These are phyloP conservation scores for Tenthredo notha DNA, from an alignment of 2,888 invertebrate genomes.

Conservation along the genomic window DNA sequence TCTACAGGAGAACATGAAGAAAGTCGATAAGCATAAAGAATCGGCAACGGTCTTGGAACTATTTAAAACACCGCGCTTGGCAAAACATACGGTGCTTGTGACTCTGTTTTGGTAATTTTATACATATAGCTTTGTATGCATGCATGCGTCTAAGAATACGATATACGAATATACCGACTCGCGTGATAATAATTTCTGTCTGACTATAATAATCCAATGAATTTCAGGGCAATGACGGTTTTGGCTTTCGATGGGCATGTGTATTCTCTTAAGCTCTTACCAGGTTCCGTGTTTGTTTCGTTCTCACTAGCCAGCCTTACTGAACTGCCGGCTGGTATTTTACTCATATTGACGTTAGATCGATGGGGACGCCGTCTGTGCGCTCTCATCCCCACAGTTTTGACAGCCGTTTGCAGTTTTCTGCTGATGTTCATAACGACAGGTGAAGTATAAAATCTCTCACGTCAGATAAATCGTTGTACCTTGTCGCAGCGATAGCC, in stretches of 20 bases:
- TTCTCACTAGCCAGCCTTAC: conserved; percentile 92
- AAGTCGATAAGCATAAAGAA: conserved; percentile 69
- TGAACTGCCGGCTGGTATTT: conserved; percentile 90
- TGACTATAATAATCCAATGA: neutral
- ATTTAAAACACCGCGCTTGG: conserved; percentile 78
- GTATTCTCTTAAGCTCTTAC: conserved; percentile 90
- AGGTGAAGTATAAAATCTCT: conserved; percentile 76
- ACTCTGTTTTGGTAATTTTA: conserved; percentile 77
- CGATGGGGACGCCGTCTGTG: conserved; percentile 92
- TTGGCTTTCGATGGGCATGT: conserved; percentile 93
- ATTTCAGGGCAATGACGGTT: conserved; percentile 86
- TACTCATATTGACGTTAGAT: conserved; percentile 87
- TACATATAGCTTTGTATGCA: neutral
- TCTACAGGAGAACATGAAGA: conserved; percentile 71
- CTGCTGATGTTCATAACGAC: conserved; percentile 86
- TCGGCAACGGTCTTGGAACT: conserved; percentile 77
- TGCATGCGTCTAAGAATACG: neutral
- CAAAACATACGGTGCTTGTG: conserved; percentile 78
- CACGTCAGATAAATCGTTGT: neutral
- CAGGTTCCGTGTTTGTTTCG: conserved; percentile 89
- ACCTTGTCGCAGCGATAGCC: too few relatives aligned
- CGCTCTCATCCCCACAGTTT: conserved; percentile 89
- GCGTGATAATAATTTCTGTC: neutral
- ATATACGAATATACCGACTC: neutral
- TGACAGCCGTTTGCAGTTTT: conserved; percentile 89